Conservation (phyloP, 1,140 invertebrate species). For the Cydia strobilella region DNA sequence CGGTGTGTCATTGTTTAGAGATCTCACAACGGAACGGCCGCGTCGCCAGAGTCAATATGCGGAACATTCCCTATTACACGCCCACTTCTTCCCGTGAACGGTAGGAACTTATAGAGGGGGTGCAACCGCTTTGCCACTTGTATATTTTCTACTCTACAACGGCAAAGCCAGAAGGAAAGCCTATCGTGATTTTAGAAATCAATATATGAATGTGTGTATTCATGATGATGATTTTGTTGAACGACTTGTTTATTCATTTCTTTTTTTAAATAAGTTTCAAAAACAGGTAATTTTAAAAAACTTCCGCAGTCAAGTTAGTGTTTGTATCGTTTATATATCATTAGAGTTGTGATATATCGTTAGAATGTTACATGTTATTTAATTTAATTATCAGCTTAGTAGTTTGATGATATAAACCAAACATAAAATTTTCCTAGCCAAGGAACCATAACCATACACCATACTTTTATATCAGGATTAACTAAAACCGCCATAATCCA, state of each 20-base stretch:
- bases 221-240: too few species aligned
- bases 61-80: slow-evolving; percentile 80
- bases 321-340: too few species aligned
- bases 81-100: slow-evolving; percentile 72
- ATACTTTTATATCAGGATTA: slow-evolving; percentile 11
- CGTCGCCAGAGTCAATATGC: slow-evolving; percentile 76
- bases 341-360: too few species aligned
- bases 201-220: too few species aligned
- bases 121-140: slow-evolving; percentile 28
- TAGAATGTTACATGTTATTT: too few species aligned
- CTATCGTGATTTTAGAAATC: background rate
- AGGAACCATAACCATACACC: background rate
- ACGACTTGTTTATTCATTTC: too few species aligned
- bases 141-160: background rate
- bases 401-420: too few species aligned
- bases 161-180: background rate
- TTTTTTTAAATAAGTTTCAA: too few species aligned
- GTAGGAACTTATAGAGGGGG: slow-evolving; percentile 55
- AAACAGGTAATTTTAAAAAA: too few species aligned
- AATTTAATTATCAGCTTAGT: too few species aligned
- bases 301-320: too few species aligned
- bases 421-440: background rate
- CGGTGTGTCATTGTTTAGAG: slow-evolving; percentile 74
- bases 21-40: slow-evolving; percentile 52
- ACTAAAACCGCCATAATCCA: slow-evolving; percentile 6